Conservation (phyloP, 37 sponge, comb jelly and placozoan species). For the Lycopodina hypogea region DNA sequence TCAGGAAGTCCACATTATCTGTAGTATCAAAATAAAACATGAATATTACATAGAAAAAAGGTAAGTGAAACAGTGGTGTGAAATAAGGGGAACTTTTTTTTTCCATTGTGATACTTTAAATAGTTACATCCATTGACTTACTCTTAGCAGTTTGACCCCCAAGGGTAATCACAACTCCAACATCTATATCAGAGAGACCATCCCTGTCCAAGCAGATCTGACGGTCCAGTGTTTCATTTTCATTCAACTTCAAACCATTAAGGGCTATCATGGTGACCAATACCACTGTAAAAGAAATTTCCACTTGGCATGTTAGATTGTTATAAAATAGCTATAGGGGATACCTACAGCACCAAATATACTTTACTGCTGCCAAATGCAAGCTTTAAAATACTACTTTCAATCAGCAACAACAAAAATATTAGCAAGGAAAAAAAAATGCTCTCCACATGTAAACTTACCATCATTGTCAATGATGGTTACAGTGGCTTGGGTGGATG, state of each 20-base stretch:
- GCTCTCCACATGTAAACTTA: neutral
- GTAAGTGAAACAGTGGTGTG: no score
- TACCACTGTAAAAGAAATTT: no score
- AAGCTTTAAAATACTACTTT: no score
- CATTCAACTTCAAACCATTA: neutral
- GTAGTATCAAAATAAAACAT: neutral
- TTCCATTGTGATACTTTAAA: neutral
- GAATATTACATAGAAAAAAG: no score
- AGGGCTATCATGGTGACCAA: neutral
- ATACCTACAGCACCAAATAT: no score
- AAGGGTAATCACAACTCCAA: neutral
- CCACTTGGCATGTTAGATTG: no score
- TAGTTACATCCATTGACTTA: neutral
- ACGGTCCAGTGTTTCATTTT: neutral
- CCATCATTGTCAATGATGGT: conserved; percentile 15
- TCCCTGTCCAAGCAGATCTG: neutral
- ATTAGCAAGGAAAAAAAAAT: no score
- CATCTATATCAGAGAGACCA: neutral
- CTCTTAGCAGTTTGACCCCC: neutral
- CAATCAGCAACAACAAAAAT: no score
- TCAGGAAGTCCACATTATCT: conserved; percentile 8
- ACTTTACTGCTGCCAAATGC: no score
- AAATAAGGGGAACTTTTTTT: no score
- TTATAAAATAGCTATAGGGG: no score
- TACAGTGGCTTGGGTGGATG: neutral